Percentiles rank a stretch among this genome's conserved stretches.
phyloP scores from a whole-genome alignment of 2,888 invertebrate species.

The Troides aeacus region DNA sequence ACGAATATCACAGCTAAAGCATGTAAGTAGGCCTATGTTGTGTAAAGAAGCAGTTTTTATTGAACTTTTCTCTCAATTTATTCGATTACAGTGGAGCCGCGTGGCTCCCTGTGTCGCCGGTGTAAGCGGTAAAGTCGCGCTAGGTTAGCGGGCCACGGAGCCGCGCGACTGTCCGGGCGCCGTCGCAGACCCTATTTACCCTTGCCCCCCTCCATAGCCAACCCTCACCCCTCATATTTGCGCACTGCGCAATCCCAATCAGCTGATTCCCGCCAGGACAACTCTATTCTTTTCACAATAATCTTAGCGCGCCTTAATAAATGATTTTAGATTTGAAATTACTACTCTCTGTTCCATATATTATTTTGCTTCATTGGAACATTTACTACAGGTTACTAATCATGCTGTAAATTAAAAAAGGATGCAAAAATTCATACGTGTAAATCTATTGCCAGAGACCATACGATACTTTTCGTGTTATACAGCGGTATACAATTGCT shows the following conservation, averaged over 20 bases:
- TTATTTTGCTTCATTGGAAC: neutral
- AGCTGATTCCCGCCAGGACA: conserved; percentile 79
- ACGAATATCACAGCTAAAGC: conserved; percentile 58
- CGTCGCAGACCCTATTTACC: conserved; percentile 39
- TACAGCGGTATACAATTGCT: neutral
- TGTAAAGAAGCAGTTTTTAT: conserved; percentile 32
- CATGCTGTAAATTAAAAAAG: neutral
- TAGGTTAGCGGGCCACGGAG: conserved; percentile 40
- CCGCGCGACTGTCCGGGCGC: conserved; percentile 59
- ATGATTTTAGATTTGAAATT: neutral
- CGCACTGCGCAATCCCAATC: conserved; percentile 78
- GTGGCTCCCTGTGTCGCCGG: conserved; percentile 42
- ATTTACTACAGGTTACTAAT: neutral
- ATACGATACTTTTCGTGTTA: neutral
- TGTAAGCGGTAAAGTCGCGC: conserved; percentile 44
- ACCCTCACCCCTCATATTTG: conserved; percentile 65
- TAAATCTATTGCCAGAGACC: neutral
- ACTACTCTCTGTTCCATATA: neutral
- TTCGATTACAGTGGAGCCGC: conserved; percentile 31
- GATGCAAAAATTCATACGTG: conserved; percentile 3
- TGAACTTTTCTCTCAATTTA: conserved; percentile 45
- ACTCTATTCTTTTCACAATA: conserved; percentile 46
- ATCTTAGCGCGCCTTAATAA: conserved; percentile 10
- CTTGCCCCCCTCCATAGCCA: conserved; percentile 31
- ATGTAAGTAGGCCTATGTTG: conserved; percentile 39